Conservation (phyloP, 2,113 vertebrate genomes). For the Dissostichus mawsoni region DNA sequence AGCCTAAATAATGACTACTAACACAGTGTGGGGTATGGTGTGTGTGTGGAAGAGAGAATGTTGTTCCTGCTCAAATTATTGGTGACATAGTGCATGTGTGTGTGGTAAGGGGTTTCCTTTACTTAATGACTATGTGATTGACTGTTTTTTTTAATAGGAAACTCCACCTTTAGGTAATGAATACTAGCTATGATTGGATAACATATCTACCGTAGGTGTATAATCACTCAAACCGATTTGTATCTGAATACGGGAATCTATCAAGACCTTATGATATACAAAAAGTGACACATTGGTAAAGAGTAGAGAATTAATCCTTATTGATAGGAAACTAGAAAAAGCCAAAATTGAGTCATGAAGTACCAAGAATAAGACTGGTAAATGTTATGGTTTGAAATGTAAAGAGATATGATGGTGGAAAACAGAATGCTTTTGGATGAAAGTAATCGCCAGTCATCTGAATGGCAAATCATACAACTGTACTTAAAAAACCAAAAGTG, state of each 20-base stretch:
- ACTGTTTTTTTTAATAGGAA: neutral
- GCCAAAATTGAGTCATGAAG: neutral
- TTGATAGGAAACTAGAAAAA: neutral
- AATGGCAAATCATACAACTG: conserved; percentile 57
- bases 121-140: conserved; percentile 43
- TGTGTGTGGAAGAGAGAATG: conserved; percentile 10
- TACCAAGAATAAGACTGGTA: neutral
- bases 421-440: conserved; percentile 23
- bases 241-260: no score
- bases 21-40: conserved; percentile 41
- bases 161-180: neutral
- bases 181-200: neutral
- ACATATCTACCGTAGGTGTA: neutral
- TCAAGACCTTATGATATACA: no score
- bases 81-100: conserved; percentile 47
- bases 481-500: conserved; percentile 43
- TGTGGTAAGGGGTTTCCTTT: conserved; percentile 39
- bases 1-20: conserved; percentile 76
- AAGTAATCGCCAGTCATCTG: conserved; percentile 31
- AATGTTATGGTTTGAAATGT: neutral
- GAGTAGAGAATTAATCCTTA: neutral
- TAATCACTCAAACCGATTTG: neutral
- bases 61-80: conserved; percentile 44
- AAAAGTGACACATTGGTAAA: neutral
- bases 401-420: conserved; percentile 19